Base-by-base conservation (phyloP, 2,113 vertebrate species). In the Calypte anna region DNA sequence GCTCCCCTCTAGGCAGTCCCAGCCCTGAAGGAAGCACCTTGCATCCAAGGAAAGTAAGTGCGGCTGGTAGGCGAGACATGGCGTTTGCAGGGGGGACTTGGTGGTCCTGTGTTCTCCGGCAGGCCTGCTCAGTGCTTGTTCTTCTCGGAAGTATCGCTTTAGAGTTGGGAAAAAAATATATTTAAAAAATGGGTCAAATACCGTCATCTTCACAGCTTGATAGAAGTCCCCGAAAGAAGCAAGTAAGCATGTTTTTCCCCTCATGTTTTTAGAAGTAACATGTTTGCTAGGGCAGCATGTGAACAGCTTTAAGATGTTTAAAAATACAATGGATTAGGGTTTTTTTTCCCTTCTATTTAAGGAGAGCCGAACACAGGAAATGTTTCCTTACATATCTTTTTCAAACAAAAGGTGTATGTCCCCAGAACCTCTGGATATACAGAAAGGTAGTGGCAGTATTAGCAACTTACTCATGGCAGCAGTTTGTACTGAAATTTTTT, bases 381-480 rank as follows among this genome's bases (percentile, higher is more conserved):
- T 4, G 2, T 54, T 67, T 81, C 36, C 48, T 54, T 31, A 8
- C 31, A 18, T 64, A 3, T 15, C 5, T 30, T 28, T n/a, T 64
- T 44, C 25, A 44, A 33, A 58, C 19, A 54, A 69, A 77, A 14
- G 8, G 10, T 44, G 7, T 2, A 1, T 1, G 0, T 55, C 92
- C 24, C 67, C 17, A 50, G n/a, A 40, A 12, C 10, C 31, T 46
- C 33, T 25, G 31, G 14, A 5, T 43, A 2, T 20, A 28, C 1
- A 8, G 25, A 31, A 83, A 17, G 21, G 9, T 46, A 20, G 15
- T 23, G 12, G 10, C 28, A 61, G 4, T 25, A 2, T 73, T 61
- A 44, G 7, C 1, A 15, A 21, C 2, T 54, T 69, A 14, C 0
- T 2, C 58, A 10, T 58, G 40, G 23, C 40, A 46, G 28, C 23